Base-by-base conservation (phyloP, 1,140 invertebrate species). In the Drosophila kurseongensis region DNA sequence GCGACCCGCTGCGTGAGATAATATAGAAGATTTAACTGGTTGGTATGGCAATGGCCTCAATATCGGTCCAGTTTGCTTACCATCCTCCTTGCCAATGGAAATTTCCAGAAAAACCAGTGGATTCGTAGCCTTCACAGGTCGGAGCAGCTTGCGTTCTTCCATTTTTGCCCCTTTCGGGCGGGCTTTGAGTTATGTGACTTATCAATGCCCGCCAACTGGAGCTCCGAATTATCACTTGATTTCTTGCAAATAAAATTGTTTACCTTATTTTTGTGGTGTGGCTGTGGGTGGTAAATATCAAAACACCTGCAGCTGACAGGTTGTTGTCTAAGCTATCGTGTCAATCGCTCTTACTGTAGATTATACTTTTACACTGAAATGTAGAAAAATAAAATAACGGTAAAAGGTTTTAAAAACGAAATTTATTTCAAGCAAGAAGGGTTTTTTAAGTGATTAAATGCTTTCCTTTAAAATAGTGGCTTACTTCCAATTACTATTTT, bases 31-130 rank as follows among this genome's bases (percentile, higher is more conserved):
- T 67, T 58, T 9, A 60, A 42, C 23, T 35, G 14, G 54, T 75
- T 74, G 60, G 35, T 18, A 59, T 66, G 61, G 54, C 51, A 52
- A 81, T 62, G 47, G 47, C 45, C 10, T 62, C 35, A 58, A 61
- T 35, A 10, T 57, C n/a, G 38, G 29, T 10, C 32, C 13, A 44
- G 51, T 13, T 50, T 18, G 12, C 68, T 83, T 69, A 92, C 91
- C 94, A 91, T 91, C 92, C 67, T 94, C 94, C 29, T 93, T 92
- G 36, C 94, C 95, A 77, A 97, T 94, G 72, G 93, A 93, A 59
- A 97, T 94, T 73, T 97, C 96, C 72, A 97, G 93, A 85, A 94
- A 97, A 18, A 95, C 94, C 35, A 94, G 83, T 0, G 94, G 94
- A 93, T 94, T 95, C 1, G 71, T 68, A 18, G 41, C 27, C 8